Conservation (phyloP, 2,888 invertebrate species). For the Nipponacmea schrenckii region DNA sequence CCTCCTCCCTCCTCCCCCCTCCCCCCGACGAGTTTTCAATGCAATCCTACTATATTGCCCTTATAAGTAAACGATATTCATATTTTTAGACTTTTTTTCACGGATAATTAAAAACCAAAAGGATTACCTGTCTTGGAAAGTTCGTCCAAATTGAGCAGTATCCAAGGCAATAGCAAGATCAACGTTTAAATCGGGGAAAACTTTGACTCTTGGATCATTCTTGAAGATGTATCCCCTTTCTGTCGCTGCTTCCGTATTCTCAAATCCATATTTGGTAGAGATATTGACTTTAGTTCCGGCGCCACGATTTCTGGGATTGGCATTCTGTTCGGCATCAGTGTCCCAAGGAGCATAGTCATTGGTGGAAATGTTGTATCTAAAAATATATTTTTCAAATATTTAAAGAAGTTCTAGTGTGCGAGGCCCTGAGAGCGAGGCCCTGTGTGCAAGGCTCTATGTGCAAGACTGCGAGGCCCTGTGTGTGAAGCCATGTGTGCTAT, state of each 20-base stretch:
- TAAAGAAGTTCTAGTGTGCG: too few species aligned
- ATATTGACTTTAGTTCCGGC: conserved; percentile 46
- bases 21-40: too few species aligned
- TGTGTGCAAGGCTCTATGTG: too few species aligned
- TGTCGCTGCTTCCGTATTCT: conserved; percentile 38
- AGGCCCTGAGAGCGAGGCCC: too few species aligned
- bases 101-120: too few species aligned
- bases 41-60: too few species aligned
- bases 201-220: conserved; percentile 61
- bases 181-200: conserved; percentile 59
- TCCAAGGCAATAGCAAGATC: conserved; percentile 62
- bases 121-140: conserved; percentile 66
- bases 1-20: too few species aligned
- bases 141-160: conserved; percentile 66
- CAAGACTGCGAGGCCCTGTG: too few species aligned
- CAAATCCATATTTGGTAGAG: conserved; percentile 50
- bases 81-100: too few species aligned
- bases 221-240: conserved; percentile 61
- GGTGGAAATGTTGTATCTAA: conserved; percentile 67
- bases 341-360: conserved; percentile 64
- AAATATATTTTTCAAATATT: too few species aligned
- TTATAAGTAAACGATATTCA: too few species aligned
- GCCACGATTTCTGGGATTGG: conserved; percentile 27
- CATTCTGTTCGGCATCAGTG: conserved; percentile 45
- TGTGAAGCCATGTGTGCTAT: too few species aligned